Evolutionary conservation across 30 jellyfish, hydroid and myxozoan species (phyloP).

Genomic region (Hydractinia symbiolongicarpus): DNA sequence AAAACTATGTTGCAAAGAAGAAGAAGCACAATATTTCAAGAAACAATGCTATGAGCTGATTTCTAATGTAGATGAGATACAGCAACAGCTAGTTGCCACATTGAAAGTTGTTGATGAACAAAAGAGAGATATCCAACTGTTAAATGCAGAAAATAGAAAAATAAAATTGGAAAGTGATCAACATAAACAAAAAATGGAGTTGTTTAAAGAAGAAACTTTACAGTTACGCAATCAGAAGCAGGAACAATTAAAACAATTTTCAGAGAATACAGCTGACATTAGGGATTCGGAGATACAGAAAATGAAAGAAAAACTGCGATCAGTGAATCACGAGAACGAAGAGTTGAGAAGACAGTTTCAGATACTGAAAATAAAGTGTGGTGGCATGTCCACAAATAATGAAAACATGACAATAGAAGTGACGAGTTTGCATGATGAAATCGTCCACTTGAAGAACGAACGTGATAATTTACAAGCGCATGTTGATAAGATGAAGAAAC

Average conservation of each 20-base stretch:
- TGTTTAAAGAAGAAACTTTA: too few relatives aligned
- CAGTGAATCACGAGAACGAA: not conserved
- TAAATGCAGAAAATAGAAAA: too few relatives aligned
- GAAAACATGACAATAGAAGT: not conserved
- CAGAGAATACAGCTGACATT: too few relatives aligned
- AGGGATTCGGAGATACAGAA: too few relatives aligned
- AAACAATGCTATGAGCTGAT: constrained; percentile 1
- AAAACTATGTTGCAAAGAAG: not conserved
- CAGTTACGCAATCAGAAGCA: too few relatives aligned
- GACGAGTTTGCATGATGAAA: not conserved
- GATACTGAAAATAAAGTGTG: not conserved
- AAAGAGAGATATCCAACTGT: not conserved
- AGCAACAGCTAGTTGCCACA: not conserved
- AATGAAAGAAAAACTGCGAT: not conserved
- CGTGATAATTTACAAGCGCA: too few relatives aligned
- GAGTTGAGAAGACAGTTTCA: not conserved
- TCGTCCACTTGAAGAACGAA: too few relatives aligned
- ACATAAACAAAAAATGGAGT: too few relatives aligned
- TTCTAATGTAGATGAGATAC: not conserved
- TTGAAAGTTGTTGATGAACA: not conserved
- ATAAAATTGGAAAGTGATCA: too few relatives aligned
- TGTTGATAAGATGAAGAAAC: not conserved
- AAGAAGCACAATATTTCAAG: not conserved
- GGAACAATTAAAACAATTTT: too few relatives aligned
- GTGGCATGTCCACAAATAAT: not conserved